Evolutionary conservation across 2,113 vertebrate genomes (phyloP), one percentile per base, ranked within the genome.

Genomic region (Aptenodytes forsteri): DNA sequence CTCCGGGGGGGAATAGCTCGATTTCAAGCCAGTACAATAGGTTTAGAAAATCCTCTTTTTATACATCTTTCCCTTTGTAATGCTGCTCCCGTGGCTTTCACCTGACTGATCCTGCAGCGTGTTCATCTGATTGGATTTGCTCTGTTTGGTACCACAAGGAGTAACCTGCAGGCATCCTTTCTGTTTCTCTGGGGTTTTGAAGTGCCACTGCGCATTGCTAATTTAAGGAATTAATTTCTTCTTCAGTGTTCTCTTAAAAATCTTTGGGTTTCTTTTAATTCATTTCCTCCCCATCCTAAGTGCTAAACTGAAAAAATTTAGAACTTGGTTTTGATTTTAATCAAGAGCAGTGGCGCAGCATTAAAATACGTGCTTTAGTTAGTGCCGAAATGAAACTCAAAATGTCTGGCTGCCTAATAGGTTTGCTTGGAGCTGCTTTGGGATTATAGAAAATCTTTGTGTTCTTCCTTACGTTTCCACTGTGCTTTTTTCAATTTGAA

Each of bases 91-190:
- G 50, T 88, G 77, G 87, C 90, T 91, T 62, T 89, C 0, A 62
- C 84, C 67, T 92, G 92, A 78, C 83, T 94, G 95, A 92, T 95
- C 91, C 89, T 82, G 70, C 96, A 85, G 96, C 91, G 49, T 82
- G 78, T 94, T 96, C 91, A 62, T 90, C 89, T 95, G 93, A 97
- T 97, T 96, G 96, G 95, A 97, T 97, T 97, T 96, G 95, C 90
- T 96, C 93, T 89, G 88, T 96, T 97, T 96, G 87, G 66, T 93
- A 87, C 85, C 90, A 40, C 21, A 71, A 93, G 83, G 89, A 87
- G 84, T 84, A 84, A 96, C 90, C 90, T 81, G 88, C 94, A 92
- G 95, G 90, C 94, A 77, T 87, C 70, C 38, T 91, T 66, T 94
- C 71, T 76, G 70, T 47, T 66, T 72, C 73, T 89, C 62, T 79